Evolutionary conservation across 2,797 vertebrate species (phyloP), one percentile per base, ranked within the genome.

Genomic region (Myripristis jacobus): DNA sequence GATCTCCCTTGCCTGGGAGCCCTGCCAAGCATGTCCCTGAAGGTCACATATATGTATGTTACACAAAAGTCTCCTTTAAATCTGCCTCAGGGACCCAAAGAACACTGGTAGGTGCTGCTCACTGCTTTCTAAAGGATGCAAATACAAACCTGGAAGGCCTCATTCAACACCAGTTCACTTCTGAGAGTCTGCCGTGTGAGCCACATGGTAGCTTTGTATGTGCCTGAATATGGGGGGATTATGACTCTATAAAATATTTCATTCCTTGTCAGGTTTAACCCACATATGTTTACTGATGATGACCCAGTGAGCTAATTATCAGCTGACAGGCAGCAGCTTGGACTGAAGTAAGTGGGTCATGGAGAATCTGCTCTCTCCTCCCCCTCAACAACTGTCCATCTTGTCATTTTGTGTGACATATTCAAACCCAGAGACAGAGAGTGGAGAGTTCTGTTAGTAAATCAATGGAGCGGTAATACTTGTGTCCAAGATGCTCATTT

Each of bases 11-110:
- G 58, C 43, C 68, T 58, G 59, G 55, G 68, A 85, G 81, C 62
- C 62, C 61, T 80, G 69, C 75, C 73, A 83, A 51, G 13, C 52
- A 48, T 60, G 48, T 80, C 79, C 64, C 50, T 73, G 63, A 82
- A 85, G 66, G 67, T 83, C 72, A 84, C 56, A 24, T 12, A 18
- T 50, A 44, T 83, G 79, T 79, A 83, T 73, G 69, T 79, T 82
- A 75, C 52, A 29, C 73, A 74, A 72, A 80, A 78, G 73, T 73
- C 51, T 59, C 4, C 82, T 60, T 79, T 81, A 83, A 82, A 88
- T 73, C 70, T 74, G 55, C 50, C 66, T 57, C 66, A 44, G 54
- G 44, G 65, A 77, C 55, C 59, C 71, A 77, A 48, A 36, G n/a
- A 72, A 36, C 41, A 31, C 48, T 62, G 52, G 44, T 36, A 69